These are phyloP conservation scores for Hedya salicella DNA, from an alignment of 2,888 invertebrate genomes.

Conservation along the genomic window DNA sequence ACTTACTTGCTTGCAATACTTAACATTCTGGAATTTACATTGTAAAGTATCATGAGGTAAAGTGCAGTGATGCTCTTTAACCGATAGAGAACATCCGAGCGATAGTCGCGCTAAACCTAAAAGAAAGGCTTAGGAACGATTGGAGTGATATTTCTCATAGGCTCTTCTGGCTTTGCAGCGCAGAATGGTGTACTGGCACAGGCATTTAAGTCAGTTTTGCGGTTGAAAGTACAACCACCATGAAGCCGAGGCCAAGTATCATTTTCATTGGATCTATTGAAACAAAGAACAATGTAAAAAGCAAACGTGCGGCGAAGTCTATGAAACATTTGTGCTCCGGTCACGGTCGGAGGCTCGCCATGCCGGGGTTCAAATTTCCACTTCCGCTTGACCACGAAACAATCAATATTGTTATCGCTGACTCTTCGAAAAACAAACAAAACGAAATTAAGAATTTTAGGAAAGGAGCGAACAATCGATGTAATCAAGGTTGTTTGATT, in stretches of 20 bases:
- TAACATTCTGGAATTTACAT: neutral
- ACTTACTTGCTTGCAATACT: neutral
- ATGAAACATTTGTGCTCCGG: constrained; percentile 74
- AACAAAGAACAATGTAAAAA: constrained; percentile 64
- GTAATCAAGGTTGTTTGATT: constrained; percentile 47
- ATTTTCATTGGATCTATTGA: constrained; percentile 58
- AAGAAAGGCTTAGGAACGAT: neutral
- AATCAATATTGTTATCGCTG: constrained; percentile 78
- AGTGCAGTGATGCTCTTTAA: constrained; percentile 6
- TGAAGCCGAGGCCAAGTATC: constrained; percentile 52
- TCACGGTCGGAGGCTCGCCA: constrained; percentile 75
- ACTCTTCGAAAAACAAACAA: constrained; percentile 74
- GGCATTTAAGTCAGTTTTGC: constrained; percentile 43
- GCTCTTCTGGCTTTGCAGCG: constrained; percentile 12
- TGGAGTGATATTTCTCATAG: neutral
- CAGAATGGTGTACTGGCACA: constrained; percentile 26
- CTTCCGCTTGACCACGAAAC: constrained; percentile 77
- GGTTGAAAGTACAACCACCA: constrained; percentile 44
- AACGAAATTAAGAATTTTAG: constrained; percentile 66
- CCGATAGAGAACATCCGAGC: neutral
- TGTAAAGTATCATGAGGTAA: neutral
- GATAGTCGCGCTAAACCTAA: neutral
- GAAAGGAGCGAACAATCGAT: constrained; percentile 56
- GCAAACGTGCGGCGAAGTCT: constrained; percentile 65
- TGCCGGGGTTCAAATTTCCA: constrained; percentile 78